These are phyloP conservation scores for Vimba vimba DNA, from an alignment of 2,113 vertebrate genomes.

Conservation along the genomic window DNA sequence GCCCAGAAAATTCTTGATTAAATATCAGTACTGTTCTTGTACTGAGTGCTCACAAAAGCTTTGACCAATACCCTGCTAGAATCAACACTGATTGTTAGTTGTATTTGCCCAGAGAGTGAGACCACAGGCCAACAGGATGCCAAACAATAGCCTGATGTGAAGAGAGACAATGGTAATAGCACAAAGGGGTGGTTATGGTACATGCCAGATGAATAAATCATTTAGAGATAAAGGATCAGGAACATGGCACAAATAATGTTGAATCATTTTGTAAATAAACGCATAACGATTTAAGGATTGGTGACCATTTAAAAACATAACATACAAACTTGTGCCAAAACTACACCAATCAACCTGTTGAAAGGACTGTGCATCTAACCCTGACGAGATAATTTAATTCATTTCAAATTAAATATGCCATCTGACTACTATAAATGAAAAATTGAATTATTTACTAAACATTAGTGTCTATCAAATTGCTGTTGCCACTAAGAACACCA, in stretches of 20 bases:
- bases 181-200: background rate
- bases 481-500: background rate
- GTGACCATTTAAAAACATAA: background rate
- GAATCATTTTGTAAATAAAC: background rate
- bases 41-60: background rate
- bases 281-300: background rate
- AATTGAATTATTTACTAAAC: background rate
- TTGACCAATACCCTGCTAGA: slow-evolving; percentile 20
- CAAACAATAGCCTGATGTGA: slow-evolving; percentile 16
- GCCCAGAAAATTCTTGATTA: background rate
- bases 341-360: background rate
- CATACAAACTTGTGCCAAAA: background rate
- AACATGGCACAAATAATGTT: background rate
- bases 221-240: background rate
- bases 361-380: background rate
- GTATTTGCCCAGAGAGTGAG: slow-evolving; percentile 9
- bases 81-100: slow-evolving; percentile 13
- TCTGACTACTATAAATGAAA: background rate
- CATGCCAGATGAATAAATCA: background rate
- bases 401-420: background rate
- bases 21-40: slow-evolving; percentile 1
- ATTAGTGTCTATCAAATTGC: slow-evolving; percentile 5
- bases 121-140: slow-evolving; percentile 8
- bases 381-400: background rate
- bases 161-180: background rate